phyloP scores from a whole-genome alignment of 1,140 invertebrate species.

The Eriocheir sinensis region DNA sequence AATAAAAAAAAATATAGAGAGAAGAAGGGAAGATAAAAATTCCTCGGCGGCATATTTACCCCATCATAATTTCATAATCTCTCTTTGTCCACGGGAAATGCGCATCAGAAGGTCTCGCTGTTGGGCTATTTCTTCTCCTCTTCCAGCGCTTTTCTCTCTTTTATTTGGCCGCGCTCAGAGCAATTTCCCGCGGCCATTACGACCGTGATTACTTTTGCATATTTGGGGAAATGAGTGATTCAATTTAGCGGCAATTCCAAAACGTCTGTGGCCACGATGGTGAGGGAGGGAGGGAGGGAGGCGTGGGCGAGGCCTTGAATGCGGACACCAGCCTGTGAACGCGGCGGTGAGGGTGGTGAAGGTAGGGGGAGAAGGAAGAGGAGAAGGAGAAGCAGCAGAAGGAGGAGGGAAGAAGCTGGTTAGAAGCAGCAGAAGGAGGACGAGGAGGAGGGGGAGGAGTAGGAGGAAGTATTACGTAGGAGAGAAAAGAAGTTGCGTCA shows the following conservation, averaged over 20 bases:
- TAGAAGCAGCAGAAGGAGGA: too few relatives aligned
- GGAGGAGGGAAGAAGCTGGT: too few relatives aligned
- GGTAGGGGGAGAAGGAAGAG: too few relatives aligned
- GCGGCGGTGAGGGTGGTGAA: too few relatives aligned
- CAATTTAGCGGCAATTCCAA: conserved; percentile 3
- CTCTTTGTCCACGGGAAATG: not conserved
- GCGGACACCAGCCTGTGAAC: not conserved
- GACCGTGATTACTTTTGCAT: not conserved
- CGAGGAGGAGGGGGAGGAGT: too few relatives aligned
- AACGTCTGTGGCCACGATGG: not conserved
- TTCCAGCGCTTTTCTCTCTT: not conserved
- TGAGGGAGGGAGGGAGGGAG: not conserved
- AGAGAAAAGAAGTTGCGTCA: too few relatives aligned
- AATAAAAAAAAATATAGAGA: not conserved
- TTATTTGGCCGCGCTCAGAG: not conserved
- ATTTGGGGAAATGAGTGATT: conserved; percentile 15
- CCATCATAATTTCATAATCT: not conserved
- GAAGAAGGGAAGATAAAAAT: too few relatives aligned
- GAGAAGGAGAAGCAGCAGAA: too few relatives aligned
- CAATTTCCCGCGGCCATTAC: not conserved
- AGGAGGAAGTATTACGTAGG: too few relatives aligned
- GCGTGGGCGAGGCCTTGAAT: not conserved
- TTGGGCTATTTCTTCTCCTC: not conserved
- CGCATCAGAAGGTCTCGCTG: not conserved
- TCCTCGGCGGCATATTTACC: not conserved